These are phyloP conservation scores for Acrossocheilus wenchowensis DNA, from an alignment of 2,797 vertebrate species.

Conservation along the genomic window DNA sequence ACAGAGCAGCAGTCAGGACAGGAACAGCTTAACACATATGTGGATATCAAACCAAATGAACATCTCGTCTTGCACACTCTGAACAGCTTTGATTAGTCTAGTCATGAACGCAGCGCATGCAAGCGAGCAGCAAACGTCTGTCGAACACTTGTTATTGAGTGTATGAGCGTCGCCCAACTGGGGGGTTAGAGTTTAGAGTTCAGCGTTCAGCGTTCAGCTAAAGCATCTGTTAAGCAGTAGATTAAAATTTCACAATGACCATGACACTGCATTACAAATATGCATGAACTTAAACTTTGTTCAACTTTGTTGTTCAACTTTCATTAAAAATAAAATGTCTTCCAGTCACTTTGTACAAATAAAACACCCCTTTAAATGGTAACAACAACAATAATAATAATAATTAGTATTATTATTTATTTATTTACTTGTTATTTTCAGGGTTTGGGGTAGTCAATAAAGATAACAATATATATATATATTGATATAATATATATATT, in stretches of 20 bases:
- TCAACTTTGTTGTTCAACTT: neutral
- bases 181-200: neutral
- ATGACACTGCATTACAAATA: neutral
- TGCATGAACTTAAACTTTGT: neutral
- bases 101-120: conserved; percentile 18
- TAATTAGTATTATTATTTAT: neutral
- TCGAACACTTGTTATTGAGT: neutral
- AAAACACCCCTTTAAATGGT: neutral
- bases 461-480: neutral
- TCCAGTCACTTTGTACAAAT: neutral
- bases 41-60: neutral
- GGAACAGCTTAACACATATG: neutral
- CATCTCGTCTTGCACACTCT: neutral
- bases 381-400: neutral
- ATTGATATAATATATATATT: no score
- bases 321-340: neutral
- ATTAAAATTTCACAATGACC: neutral
- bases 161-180: neutral
- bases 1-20: conserved; percentile 8
- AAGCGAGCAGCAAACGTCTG: conserved; percentile 8
- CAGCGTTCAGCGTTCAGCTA: neutral
- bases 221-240: conserved; percentile 1
- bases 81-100: conserved; percentile 12
- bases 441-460: neutral
- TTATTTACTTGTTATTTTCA: neutral